A percentile compares a stretch with the other conserved stretches of the same genome.
Evolutionary conservation across 2,113 vertebrate species (phyloP).

Genomic region (Mustela lutreola): DNA sequence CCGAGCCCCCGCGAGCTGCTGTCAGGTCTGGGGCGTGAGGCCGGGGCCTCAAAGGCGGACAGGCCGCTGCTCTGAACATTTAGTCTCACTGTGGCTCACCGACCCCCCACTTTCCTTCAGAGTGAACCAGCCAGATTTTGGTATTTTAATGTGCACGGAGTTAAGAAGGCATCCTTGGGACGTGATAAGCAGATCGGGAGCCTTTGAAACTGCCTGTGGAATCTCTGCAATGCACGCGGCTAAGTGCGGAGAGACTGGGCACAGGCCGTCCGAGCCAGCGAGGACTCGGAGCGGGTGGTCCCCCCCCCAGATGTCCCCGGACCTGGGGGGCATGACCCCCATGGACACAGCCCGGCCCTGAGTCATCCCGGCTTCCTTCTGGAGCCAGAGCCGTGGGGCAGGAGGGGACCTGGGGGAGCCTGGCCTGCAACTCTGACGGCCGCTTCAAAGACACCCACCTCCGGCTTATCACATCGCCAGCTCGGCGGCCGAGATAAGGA

Average conservation of each 20-base stretch:
- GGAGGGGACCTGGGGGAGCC: background rate
- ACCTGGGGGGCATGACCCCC: background rate
- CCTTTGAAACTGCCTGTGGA: background rate
- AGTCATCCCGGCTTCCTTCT: background rate
- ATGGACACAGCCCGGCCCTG: background rate
- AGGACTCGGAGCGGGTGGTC: background rate
- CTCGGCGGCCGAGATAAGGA: background rate
- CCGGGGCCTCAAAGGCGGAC: background rate
- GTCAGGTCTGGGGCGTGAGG: background rate
- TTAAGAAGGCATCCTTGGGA: background rate
- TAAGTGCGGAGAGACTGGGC: background rate
- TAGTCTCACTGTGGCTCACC: accelerated
- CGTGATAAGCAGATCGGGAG: too few species aligned
- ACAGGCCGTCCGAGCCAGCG: background rate
- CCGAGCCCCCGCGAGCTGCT: background rate
- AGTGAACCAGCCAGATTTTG: background rate
- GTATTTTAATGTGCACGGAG: background rate
- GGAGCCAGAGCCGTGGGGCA: background rate
- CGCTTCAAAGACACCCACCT: background rate
- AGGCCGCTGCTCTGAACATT: background rate
- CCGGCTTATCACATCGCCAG: background rate
- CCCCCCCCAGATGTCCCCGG: accelerated
- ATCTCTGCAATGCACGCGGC: background rate
- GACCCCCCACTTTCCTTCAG: background rate
- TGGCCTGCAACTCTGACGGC: background rate